Base-by-base conservation (phyloP, 2,113 vertebrate genomes). In the Oxyruncus cristatus region DNA sequence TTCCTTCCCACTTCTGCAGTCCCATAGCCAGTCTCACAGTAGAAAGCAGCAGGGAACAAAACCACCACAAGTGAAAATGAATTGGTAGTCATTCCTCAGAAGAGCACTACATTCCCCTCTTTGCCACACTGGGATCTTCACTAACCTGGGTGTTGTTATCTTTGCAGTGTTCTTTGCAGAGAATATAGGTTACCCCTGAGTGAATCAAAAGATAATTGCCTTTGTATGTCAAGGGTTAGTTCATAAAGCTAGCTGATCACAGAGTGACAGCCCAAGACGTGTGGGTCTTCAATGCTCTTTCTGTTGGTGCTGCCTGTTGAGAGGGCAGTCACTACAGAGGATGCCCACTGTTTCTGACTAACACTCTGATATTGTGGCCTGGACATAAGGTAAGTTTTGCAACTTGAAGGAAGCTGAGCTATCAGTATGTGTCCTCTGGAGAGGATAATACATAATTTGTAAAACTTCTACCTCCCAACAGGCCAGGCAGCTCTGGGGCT, bases 381-480 rank as follows among this genome's bases (percentile, higher is more conserved):
- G 30, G 14, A 55, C 12, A 23, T 28, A 21, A 82, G 55, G 26
- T 47, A 44, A 39, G 8, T 71, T 85, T 71, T 58, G n/a, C 52
- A 58, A 53, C 22, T 77, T 39, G 44, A 86, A 63, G 53, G n/a
- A 71, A 56, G 42, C 41, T 90, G 66, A 83, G 44, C 17, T 78
- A 49, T 65, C 61, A 56, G 5, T 67, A 12, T 67, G 23, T 85
- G 82, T 84, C 62, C 74, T 72, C 75, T 71, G 41, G 24, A 92
- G 41, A 78, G 47, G 68, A 49, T 33, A 73, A 50, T 77, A 46
- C 30, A 44, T 53, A 39, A 46, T 78, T 92, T 68, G 41, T 56
- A 86, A 80, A 94, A 70, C 42, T 80, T 58, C 24, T 73, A n/a
- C 72, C 49, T 76, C 74, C 50, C 84, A 81, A 49, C 65, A 96